Evolutionary conservation across 37 sponge, comb jelly and placozoan species (phyloP).

Genomic region (Halisarca cf. caerulea): DNA sequence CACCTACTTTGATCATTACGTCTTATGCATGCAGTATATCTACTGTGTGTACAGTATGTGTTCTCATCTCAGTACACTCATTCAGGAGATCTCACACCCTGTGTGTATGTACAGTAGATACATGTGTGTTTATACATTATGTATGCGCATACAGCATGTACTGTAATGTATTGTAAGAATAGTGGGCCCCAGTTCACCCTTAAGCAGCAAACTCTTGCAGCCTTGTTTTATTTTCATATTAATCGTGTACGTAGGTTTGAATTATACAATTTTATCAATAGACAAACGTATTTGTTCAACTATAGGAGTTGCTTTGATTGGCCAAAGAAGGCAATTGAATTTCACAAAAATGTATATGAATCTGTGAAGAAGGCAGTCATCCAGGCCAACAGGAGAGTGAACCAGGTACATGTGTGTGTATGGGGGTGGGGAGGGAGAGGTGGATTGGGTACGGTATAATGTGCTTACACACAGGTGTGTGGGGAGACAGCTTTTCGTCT

Average conservation of each 20-base stretch:
- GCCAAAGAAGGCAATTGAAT: not conserved
- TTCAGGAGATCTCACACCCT: not conserved
- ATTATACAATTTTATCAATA: no score
- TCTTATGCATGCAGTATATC: not conserved
- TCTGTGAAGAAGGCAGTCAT: not conserved
- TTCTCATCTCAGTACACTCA: not conserved
- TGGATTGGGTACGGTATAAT: no score
- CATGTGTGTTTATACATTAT: not conserved
- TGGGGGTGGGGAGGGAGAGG: no score
- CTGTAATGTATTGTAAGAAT: not conserved
- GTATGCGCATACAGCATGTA: not conserved
- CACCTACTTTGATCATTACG: not conserved
- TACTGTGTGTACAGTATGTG: not conserved
- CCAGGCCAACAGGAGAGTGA: constrained; percentile 2
- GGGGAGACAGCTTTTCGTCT: no score
- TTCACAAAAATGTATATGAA: not conserved
- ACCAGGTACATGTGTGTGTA: not conserved
- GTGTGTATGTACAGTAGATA: not conserved
- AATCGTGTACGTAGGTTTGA: no score
- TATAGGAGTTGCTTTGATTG: constrained; percentile 1
- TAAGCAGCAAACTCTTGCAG: no score
- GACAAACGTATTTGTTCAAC: not conserved
- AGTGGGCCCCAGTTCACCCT: not conserved
- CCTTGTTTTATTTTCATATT: no score
- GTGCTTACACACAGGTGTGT: no score